Base-by-base conservation (phyloP, 2,113 vertebrate species). In the Eupsittula cactorum region DNA sequence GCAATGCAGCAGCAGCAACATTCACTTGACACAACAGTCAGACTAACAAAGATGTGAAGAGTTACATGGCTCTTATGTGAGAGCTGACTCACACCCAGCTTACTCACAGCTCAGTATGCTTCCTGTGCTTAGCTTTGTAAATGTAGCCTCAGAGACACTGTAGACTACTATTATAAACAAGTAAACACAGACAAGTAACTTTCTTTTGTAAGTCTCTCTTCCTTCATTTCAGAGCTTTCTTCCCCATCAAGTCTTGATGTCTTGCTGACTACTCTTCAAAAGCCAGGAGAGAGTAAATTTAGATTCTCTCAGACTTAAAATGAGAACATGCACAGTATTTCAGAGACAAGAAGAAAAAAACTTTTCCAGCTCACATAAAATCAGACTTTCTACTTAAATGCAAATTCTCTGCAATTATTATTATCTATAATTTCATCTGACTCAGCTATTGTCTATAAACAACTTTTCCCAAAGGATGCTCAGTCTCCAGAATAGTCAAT, bases 261-360 rank as follows among this genome's bases (percentile, higher is more conserved):
- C 82, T 86, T 90, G 29, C 68, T 93, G 71, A 71, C 31, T 65
- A 11, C 18, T 73, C 77, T 59, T 94, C 64, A 90, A 85, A 94
- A 91, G 49, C 19, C 28, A 87, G 19, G 47, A 64, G 19, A 83
- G 9, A 84, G 37, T 60, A 91, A 94, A 80, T 92, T 85, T 88
- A 84, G 74, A 86, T 65, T 88, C 62, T 83, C 55, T 90, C 33
- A 93, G 68, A 15, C 33, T 63, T 50, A 69, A 39, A 84, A 53
- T 69, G 27, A 86, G 74, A 83, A 67, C n/a, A 89, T n/a, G 3
- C 27, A 68, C 3, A 24, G 29, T 71, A 62, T 46, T 73, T 81
- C 62, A 82, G 46, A 71, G 18, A 6, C 76, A 84, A 79, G 19
- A 57, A 47, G 13, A 16, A 74, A 67, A 60, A 49, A 57, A 15